phyloP scores from a whole-genome alignment of 2,797 vertebrate genomes.

The Hoplostethus atlanticus region DNA sequence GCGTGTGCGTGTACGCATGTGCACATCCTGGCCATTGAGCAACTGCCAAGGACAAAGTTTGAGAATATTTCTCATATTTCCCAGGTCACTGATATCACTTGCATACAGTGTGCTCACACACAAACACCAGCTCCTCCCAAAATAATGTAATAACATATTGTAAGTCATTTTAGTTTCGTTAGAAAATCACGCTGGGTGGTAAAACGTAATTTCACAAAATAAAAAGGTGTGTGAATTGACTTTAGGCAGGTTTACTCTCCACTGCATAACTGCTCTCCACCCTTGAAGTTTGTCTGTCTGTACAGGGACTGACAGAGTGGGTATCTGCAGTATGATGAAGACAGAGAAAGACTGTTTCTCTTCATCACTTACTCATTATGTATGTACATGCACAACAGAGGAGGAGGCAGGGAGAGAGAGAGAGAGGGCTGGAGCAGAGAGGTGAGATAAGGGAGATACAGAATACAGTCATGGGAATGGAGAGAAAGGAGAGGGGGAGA shows the following conservation, averaged over 20 bases:
- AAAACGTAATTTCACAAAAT: background rate
- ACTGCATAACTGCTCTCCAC: background rate
- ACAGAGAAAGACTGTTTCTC: constrained; percentile 8
- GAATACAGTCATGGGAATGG: background rate
- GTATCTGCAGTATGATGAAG: constrained; percentile 8
- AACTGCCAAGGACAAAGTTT: constrained; percentile 5
- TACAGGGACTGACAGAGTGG: constrained; percentile 8
- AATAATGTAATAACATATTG: too few species aligned
- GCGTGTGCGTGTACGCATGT: background rate
- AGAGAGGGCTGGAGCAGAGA: background rate
- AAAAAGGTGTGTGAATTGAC: constrained; percentile 1
- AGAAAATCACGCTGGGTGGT: background rate
- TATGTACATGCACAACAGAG: background rate
- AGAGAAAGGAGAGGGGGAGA: background rate
- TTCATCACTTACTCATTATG: constrained; percentile 43
- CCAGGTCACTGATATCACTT: too few species aligned
- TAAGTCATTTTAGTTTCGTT: too few species aligned
- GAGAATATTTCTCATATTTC: constrained; percentile 27
- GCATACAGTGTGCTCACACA: constrained; percentile 3
- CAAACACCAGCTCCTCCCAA: background rate
- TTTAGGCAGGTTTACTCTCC: constrained; percentile 1
- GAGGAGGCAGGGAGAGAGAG: constrained; percentile 1
- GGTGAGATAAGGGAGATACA: background rate
- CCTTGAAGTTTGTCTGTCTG: background rate
- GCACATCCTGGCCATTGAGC: constrained; percentile 4